A percentile compares a stretch with the other conserved stretches of the same genome.
Evolutionary conservation across 2,888 invertebrate genomes (phyloP).

Genomic region (Macrophya annulata): DNA sequence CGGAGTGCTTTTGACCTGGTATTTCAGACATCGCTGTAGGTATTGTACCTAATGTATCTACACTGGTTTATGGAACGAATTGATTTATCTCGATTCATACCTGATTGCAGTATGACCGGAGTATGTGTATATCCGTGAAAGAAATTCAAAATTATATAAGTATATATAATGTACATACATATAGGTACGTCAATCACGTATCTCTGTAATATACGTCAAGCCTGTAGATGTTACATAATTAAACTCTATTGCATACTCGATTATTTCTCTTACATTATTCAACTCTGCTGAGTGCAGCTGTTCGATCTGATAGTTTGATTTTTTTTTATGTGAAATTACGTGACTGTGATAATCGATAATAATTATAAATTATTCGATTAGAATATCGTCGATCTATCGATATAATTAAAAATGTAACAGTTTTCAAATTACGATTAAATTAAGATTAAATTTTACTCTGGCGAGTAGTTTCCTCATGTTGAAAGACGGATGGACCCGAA

Average conservation of each 20-base stretch:
- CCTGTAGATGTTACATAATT: neutral
- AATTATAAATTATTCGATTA: neutral
- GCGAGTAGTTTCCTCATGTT: neutral
- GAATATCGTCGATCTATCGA: neutral
- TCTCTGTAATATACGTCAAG: neutral
- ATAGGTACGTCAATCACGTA: neutral
- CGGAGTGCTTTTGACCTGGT: neutral
- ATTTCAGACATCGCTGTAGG: neutral
- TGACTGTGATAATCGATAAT: neutral
- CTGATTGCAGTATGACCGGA: neutral
- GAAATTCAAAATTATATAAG: constrained; percentile 2
- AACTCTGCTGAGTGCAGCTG: neutral
- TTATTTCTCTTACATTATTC: constrained; percentile 10
- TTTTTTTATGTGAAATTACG: neutral
- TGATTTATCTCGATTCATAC: constrained; percentile 29
- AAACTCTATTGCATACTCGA: neutral
- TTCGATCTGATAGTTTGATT: neutral
- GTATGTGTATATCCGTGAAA: constrained; percentile 7
- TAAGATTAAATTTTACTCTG: too few relatives aligned
- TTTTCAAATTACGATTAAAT: neutral
- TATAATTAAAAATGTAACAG: neutral
- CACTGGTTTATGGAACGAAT: neutral
- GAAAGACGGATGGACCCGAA: neutral
- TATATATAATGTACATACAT: too few relatives aligned
- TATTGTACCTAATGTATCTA: neutral